Evolutionary conservation across 2,888 invertebrate species (phyloP), one percentile per base, ranked within the genome.

Genomic region (Nomada goodeniana): DNA sequence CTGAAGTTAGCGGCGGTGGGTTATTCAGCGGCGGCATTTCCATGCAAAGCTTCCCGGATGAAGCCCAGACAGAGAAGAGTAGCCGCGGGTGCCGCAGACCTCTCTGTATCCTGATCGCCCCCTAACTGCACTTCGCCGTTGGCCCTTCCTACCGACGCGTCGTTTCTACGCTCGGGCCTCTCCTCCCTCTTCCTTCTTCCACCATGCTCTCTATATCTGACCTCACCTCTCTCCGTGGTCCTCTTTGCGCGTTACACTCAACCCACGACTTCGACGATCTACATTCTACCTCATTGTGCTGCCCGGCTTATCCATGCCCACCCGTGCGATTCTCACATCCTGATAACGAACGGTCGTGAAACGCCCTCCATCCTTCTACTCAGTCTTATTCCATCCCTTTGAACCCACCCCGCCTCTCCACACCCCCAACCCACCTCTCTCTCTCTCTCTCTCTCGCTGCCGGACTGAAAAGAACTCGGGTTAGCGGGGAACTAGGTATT

Each of bases 11-110:
- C 89, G 84, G 86, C 84, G 88, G 89, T 88, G 86, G 88, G 90
- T 91, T 91, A 91, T 92, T 91, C 91, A 91, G 88, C 87, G 88
- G 87, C 89, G 86, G 90, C 91, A 91, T 91, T 92, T 90, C 90
- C 91, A 92, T 92, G 90, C 87, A 90, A 89, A 91, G 90, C 91
- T 89, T 87, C 86, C 89, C 88, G 89, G 87, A 89, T 84, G 86
- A 80, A 89, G 87, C 88, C 86, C 85, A 87, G 89, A 90, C 90
- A 89, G 89, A 89, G 91, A 90, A 87, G 89, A 90, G 91, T 90
- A 91, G 91, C 92, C 90, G 89, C 90, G 89, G 92, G 91, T 91
- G 90, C 90, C 89, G 88, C 90, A 85, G 86, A 90, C 90, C 90
- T 89, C 88, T 88, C 88, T 89, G 91, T 89, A 89, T 89, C 90